Conservation (phyloP, 2,797 vertebrate genomes). For the Syngnathus rostellatus region DNA sequence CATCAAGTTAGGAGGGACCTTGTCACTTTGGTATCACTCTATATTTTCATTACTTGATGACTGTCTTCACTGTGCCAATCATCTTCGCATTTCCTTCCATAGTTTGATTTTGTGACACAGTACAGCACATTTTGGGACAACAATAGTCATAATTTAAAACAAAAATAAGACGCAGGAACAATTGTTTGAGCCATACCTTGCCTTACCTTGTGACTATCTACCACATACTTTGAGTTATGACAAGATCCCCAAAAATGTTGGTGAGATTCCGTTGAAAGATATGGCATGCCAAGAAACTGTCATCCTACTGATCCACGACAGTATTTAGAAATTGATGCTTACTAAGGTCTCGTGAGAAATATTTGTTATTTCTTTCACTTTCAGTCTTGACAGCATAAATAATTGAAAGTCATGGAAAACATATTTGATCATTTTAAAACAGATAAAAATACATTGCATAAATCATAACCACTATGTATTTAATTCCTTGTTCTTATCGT, state of each 20-base stretch:
- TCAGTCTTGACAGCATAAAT: slow-evolving; percentile 50
- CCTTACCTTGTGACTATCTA: background rate
- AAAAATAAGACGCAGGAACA: background rate
- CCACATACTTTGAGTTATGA: background rate
- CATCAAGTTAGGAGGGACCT: background rate
- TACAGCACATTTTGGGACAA: slow-evolving; percentile 9
- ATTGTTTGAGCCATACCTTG: background rate
- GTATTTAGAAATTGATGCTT: slow-evolving; percentile 52
- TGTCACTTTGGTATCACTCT: background rate
- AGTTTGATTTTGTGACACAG: background rate
- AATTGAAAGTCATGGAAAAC: slow-evolving; percentile 53
- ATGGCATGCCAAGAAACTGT: slow-evolving; percentile 17
- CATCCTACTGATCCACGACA: slow-evolving; percentile 21
- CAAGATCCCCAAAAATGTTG: background rate
- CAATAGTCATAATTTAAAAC: background rate
- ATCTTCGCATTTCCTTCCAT: background rate
- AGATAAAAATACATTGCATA: slow-evolving; percentile 24
- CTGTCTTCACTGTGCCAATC: background rate
- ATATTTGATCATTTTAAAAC: background rate
- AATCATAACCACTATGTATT: slow-evolving; percentile 33
- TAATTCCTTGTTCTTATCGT: slow-evolving; percentile 26
- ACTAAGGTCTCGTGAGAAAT: slow-evolving; percentile 42
- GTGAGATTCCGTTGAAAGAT: slow-evolving; percentile 10
- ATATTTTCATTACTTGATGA: background rate
- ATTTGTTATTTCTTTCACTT: slow-evolving; percentile 35